Percentiles rank a stretch among this genome's conserved stretches.
Conservation (phyloP, 2,113 vertebrate genomes). For the Pygoscelis antarcticus region DNA sequence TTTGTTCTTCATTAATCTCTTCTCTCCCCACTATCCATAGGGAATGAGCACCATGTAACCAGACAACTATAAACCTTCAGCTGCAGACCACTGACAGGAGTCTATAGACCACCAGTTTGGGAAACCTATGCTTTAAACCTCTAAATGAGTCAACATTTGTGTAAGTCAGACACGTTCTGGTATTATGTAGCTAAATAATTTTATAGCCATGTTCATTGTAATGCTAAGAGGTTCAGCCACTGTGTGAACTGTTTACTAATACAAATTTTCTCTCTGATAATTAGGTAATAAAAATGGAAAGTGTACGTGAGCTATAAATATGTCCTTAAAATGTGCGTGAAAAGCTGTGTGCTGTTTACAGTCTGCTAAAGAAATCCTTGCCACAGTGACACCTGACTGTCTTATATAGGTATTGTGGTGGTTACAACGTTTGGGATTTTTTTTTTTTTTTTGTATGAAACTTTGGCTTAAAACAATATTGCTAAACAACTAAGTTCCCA, state of each 20-base stretch:
- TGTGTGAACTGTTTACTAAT: not conserved
- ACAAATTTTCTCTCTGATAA: not conserved
- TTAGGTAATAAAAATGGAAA: not conserved
- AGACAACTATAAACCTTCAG: not conserved
- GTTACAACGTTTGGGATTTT: not conserved
- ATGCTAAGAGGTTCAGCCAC: not conserved
- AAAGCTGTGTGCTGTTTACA: not conserved
- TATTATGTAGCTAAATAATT: not conserved
- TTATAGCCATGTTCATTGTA: not conserved
- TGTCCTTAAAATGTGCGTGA: not conserved
- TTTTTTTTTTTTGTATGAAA: not conserved
- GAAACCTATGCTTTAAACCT: not conserved
- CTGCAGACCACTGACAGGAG: not conserved
- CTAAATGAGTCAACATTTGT: conserved; percentile 1
- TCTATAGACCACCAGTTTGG: not conserved
- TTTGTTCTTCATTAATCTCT: not conserved
- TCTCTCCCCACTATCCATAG: not conserved
- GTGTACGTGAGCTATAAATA: not conserved
- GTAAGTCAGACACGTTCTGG: not conserved
- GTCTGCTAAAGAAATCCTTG: not conserved
- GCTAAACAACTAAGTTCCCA: not conserved
- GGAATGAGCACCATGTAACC: not conserved
- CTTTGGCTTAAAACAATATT: not conserved
- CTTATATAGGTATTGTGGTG: not conserved
- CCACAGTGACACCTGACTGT: not conserved